Base-by-base conservation (phyloP, 64 coral and sea anemone genomes). In the Catalaphyllia jardinei region DNA sequence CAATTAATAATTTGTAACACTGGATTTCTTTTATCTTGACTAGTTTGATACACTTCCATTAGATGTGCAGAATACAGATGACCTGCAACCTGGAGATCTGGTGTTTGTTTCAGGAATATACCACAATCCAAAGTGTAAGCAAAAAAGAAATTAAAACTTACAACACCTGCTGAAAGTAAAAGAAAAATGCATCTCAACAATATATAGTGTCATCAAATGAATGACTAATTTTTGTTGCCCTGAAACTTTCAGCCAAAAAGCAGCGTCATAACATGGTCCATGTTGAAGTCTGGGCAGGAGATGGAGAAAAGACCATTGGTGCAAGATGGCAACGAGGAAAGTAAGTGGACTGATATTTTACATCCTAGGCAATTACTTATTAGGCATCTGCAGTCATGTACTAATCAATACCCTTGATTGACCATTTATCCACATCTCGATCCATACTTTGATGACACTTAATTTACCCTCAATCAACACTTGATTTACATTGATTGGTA, bases 281-380 rank as follows among this genome's bases (percentile, higher is more conserved):
- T 91, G 96, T 98, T 64, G 93, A 98, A 75, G 82, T 95, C 4
- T 98, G 96, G 96, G 76, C 87, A 38, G 96, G 96, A 59, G 91
- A 98, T 30, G 96, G 88, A 35, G 91, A 95, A 46, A 98, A 95
- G 62, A 95, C 96, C 12, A 95, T 98, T 86, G 96, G 96, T 49
- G 96, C 96, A 20, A 93, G 96, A 61, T 98, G 96, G 96, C 93
- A 98, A 65, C 90, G 89, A 67, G 96, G 96, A 91, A 94, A 92
- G 96, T 98, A 95, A 91, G 93, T 67, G 28, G 7, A 78, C 76
- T 20, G 10, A 2, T 1, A 14, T 16, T 14, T 55, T 57, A 57
- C 54, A 16, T 57, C 54, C 15, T 2, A 35, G 33, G 33, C 33
- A 35, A 35, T 35, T 35, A n/a, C 33, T 35, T 35, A 35, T 35